These are phyloP conservation scores for Gibbula magus DNA, from an alignment of 2,888 invertebrate genomes.

Conservation along the genomic window DNA sequence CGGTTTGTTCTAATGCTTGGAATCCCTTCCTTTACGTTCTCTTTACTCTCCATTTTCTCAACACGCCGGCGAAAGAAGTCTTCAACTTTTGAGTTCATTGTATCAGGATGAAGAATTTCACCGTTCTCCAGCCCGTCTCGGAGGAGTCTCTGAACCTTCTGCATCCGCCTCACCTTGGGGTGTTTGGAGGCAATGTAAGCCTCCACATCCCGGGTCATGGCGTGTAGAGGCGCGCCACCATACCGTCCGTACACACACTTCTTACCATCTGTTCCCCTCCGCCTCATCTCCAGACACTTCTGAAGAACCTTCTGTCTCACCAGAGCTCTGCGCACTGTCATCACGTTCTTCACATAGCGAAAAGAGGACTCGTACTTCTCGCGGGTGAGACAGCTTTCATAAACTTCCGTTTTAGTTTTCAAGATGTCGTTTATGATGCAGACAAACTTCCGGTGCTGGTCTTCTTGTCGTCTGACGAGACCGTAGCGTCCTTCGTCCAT, in stretches of 20 bases:
- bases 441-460: slow-evolving; percentile 56
- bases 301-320: slow-evolving; percentile 55
- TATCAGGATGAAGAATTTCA: slow-evolving; percentile 45
- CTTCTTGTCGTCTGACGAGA: slow-evolving; percentile 52
- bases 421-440: slow-evolving; percentile 61
- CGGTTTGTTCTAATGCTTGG: not conserved
- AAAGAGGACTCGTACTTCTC: slow-evolving; percentile 46
- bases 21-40: not conserved
- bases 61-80: slow-evolving; percentile 45
- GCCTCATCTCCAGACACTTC: slow-evolving; percentile 60
- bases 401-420: slow-evolving; percentile 46
- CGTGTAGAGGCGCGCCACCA: slow-evolving; percentile 55
- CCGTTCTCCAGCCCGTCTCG: slow-evolving; percentile 51
- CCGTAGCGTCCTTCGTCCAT: slow-evolving; percentile 62
- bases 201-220: slow-evolving; percentile 58
- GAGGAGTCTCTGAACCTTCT: slow-evolving; percentile 48
- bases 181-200: slow-evolving; percentile 55
- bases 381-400: slow-evolving; percentile 49
- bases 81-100: slow-evolving; percentile 39
- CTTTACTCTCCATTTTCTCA: slow-evolving; percentile 41
- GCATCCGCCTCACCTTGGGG: slow-evolving; percentile 52
- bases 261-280: slow-evolving; percentile 33
- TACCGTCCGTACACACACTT: slow-evolving; percentile 47
- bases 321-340: slow-evolving; percentile 49
- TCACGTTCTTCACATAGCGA: slow-evolving; percentile 51